These are phyloP conservation scores for Morone saxatilis DNA, from an alignment of 2,113 vertebrate species.

Conservation along the genomic window DNA sequence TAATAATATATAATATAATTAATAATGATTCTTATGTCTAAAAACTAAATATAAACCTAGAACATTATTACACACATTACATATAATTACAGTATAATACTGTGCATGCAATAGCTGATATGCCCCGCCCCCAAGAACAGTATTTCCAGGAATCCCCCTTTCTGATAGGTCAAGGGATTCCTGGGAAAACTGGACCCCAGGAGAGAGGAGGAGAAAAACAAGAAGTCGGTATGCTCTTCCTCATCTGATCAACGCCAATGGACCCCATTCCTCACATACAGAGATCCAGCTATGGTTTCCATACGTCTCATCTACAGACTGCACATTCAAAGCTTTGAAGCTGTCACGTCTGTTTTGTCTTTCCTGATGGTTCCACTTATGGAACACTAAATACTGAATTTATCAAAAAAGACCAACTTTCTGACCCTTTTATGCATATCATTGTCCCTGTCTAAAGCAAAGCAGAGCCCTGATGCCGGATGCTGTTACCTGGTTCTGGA, in stretches of 20 bases:
- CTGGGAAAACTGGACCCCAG: constrained; percentile 99
- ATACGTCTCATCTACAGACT: not conserved
- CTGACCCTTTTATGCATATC: not conserved
- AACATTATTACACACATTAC: not conserved
- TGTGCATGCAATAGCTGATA: constrained; percentile 67
- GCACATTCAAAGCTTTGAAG: not conserved
- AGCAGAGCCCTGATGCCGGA: not conserved
- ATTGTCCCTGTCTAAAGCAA: not conserved
- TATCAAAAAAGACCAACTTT: too few relatives aligned
- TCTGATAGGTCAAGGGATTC: constrained; percentile 95
- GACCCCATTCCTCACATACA: not conserved
- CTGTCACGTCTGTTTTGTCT: too few relatives aligned
- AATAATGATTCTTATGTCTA: not conserved
- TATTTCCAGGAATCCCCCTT: constrained; percentile 99
- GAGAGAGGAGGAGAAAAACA: constrained; percentile 84
- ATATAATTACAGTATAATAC: not conserved
- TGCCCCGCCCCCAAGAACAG: constrained; percentile 99
- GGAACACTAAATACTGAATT: too few relatives aligned
- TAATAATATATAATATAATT: too few relatives aligned
- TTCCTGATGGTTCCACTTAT: too few relatives aligned
- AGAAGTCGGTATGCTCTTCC: not conserved
- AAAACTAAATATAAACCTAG: not conserved
- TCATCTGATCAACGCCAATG: not conserved
- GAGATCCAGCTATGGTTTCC: not conserved
- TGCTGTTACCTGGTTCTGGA: not conserved